A percentile compares a stretch with the other conserved stretches of the same genome.
phyloP scores from a whole-genome alignment of 1,140 invertebrate genomes.

The Aporrectodea caliginosa region DNA sequence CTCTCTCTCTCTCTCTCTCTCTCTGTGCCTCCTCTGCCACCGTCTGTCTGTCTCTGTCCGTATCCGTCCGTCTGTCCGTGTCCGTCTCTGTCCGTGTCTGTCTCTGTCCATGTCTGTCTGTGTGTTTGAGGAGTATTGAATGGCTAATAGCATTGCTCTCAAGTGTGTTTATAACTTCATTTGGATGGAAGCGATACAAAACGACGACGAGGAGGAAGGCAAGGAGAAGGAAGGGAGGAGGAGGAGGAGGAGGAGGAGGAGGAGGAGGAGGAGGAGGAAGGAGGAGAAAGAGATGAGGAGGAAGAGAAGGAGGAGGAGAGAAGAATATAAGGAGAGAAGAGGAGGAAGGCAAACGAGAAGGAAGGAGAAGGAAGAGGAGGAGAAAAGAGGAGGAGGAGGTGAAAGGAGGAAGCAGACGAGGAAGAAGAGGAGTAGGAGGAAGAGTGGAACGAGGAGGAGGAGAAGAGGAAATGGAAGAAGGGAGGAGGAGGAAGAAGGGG shows the following conservation, averaged over 20 bases:
- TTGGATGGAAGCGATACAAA: too few species aligned
- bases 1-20: constrained; percentile 1
- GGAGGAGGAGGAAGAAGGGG: neutral
- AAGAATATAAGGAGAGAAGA: neutral
- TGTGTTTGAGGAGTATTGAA: too few species aligned
- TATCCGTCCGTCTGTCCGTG: neutral
- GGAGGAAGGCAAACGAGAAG: neutral
- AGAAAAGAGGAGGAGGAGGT: neutral
- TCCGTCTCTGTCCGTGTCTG: neutral
- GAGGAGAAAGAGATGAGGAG: neutral
- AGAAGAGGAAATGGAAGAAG: neutral
- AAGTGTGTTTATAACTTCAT: too few species aligned
- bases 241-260: neutral
- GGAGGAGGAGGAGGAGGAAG: neutral
- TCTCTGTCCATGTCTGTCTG: neutral
- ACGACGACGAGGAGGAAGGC: too few species aligned
- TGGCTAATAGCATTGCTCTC: too few species aligned
- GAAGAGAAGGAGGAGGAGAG: neutral
- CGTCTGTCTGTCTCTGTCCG: neutral
- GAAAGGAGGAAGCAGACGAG: neutral
- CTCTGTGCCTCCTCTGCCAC: neutral
- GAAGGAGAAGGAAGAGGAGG: neutral
- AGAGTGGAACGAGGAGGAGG: neutral
- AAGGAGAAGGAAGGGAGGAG: too few species aligned
- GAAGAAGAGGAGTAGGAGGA: neutral